Base-by-base conservation (phyloP, 2,113 vertebrate genomes). In the Gasterosteus aculeatus region DNA sequence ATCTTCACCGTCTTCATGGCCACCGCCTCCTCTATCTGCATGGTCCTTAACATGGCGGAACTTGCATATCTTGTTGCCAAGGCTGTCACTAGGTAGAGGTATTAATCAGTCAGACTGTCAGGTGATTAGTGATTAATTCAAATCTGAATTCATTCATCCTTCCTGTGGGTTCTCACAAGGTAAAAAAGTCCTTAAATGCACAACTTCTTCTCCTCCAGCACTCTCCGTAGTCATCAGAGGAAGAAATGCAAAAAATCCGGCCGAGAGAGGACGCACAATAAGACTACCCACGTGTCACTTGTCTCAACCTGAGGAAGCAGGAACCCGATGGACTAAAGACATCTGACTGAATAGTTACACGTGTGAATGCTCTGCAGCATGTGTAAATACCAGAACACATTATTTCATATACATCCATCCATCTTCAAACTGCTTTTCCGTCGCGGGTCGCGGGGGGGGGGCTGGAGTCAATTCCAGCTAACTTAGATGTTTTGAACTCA, bases 1-100 rank as follows among this genome's bases (percentile, higher is more conserved):
- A 76, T 93, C 80, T 92, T 93, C 84, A 92, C 87, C 3, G 72
- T 94, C 31, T 93, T 94, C 83, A 94, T 94, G 93, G 90, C 93
- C 19, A 83, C 87, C 0, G 72, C 91, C 19, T 93, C 93, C 0
- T 91, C 84, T 18, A 82, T 93, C 81, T 94, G 93, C 80, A 85
- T 93, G 60, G 80, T 93, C 60, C 90, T 94, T 10, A 94, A 94
- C 73, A 47, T 92, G 81, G 91, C 90, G 2, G 93, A 94, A 57
- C 80, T 94, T 0, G 78, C 80, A n/a, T 92, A 94, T 80, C 87
- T 94, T 8, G 78, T 94, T 0, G 78, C 69, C 81, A 93, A 92
- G 70, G 91, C 88, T 14, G 59, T 91, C 69, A 83, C 75, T 31
- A 89, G 90, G 88, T 92, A 88, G 58, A 73, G 15, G 41, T 77